Conservation (phyloP, 2,797 vertebrate species). For the Kryptolebias ocellatus region DNA sequence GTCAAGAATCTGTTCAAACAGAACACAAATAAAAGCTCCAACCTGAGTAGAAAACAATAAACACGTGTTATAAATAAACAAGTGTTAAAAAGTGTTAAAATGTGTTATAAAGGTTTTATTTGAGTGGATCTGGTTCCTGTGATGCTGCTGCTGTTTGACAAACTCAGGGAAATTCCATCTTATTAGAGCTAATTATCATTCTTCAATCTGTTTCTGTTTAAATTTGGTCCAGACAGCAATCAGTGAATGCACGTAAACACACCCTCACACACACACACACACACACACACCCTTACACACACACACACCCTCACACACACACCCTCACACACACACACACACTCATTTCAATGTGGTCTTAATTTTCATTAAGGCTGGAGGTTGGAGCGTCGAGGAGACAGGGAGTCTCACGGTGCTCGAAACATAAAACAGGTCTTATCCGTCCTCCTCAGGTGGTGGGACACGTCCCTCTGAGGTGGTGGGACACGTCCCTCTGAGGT, state of each 20-base stretch:
- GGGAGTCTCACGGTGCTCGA: constrained; percentile 68
- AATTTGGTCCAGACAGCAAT: constrained; percentile 82
- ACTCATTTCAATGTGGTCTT: constrained; percentile 73
- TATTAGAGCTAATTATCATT: constrained; percentile 85
- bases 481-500: constrained; percentile 55
- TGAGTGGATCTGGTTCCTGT: constrained; percentile 56
- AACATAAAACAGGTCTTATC: constrained; percentile 77
- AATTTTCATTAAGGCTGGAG: constrained; percentile 73
- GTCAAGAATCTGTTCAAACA: no score
- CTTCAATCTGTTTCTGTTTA: constrained; percentile 84
- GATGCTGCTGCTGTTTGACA: constrained; percentile 76
- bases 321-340: constrained; percentile 38
- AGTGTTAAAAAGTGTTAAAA: no score
- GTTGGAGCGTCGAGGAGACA: constrained; percentile 52
- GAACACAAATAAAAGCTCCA: no score
- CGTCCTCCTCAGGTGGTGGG: constrained; percentile 51
- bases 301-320: constrained; percentile 52
- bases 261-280: constrained; percentile 37
- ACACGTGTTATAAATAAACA: no score
- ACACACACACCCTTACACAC: constrained; percentile 41
- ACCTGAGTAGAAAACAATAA: no score
- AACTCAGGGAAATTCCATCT: constrained; percentile 78
- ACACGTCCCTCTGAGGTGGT: constrained; percentile 61
- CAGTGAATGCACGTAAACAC: constrained; percentile 65
- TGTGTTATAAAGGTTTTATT: constrained; percentile 14